Evolutionary conservation across 2,888 invertebrate genomes (phyloP).

Genomic region (Helobdella robusta): DNA sequence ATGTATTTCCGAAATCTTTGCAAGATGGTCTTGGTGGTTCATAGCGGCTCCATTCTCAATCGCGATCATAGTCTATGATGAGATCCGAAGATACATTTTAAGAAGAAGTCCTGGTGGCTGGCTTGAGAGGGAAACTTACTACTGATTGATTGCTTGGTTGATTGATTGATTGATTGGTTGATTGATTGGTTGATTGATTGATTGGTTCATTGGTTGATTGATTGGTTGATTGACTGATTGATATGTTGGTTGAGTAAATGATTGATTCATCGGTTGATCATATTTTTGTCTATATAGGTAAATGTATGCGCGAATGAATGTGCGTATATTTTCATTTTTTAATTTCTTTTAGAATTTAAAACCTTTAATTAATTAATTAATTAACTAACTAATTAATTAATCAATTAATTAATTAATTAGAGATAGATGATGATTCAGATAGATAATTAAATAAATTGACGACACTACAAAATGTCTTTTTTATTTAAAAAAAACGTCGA

Average conservation of each 20-base stretch:
- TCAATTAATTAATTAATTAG: too few relatives aligned
- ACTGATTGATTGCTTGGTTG: slow-evolving; percentile 27
- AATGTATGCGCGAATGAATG: too few relatives aligned
- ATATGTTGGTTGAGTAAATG: slow-evolving; percentile 3
- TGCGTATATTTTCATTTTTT: too few relatives aligned
- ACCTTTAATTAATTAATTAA: too few relatives aligned
- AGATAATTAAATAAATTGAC: too few relatives aligned
- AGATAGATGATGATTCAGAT: too few relatives aligned
- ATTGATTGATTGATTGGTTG: slow-evolving; percentile 14
- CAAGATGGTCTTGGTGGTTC: slow-evolving; percentile 38
- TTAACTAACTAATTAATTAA: too few relatives aligned
- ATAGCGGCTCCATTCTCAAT: slow-evolving; percentile 37
- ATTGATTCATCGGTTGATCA: slow-evolving; percentile 10
- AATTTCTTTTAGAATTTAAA: too few relatives aligned
- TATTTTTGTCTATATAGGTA: too few relatives aligned
- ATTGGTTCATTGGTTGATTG: slow-evolving; percentile 14
- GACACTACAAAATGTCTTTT: too few relatives aligned
- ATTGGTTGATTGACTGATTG: slow-evolving; percentile 14
- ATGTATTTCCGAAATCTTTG: background rate
- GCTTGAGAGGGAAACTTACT: slow-evolving; percentile 37
- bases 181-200: slow-evolving; percentile 15
- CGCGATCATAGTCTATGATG: slow-evolving; percentile 39
- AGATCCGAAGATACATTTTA: slow-evolving; percentile 35
- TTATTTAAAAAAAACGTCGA: too few relatives aligned
- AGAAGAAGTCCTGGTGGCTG: slow-evolving; percentile 36